Percentiles rank a stretch among this genome's conserved stretches.
phyloP scores from a whole-genome alignment of 2,113 vertebrate species.

The Butorides virescens region DNA sequence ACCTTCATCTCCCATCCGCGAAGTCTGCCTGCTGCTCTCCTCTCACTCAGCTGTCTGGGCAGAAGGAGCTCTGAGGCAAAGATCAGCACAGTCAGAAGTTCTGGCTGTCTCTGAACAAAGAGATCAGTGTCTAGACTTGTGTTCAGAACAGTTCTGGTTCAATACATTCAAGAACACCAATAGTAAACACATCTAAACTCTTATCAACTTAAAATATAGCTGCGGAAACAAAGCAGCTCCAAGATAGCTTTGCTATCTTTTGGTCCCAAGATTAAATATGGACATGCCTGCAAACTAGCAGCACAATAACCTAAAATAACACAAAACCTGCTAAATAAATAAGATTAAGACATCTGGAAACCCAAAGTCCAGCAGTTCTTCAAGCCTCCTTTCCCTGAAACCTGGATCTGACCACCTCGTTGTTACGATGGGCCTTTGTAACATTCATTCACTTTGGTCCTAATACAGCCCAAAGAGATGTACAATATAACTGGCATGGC shows the following conservation, averaged over 20 bases:
- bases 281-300: not conserved
- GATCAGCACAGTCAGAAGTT: not conserved
- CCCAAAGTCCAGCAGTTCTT: not conserved
- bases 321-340: not conserved
- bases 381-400: not conserved
- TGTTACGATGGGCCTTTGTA: not conserved
- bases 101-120: not conserved
- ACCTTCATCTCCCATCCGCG: not conserved
- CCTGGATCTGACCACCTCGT: not conserved
- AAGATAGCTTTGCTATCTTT: not conserved
- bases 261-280: not conserved
- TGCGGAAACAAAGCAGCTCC: not conserved
- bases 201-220: not conserved
- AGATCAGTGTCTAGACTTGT: not conserved
- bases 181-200: not conserved
- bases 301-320: not conserved
- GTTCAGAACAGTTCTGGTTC: not conserved
- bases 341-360: not conserved
- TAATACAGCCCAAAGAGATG: not conserved
- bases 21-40: not conserved
- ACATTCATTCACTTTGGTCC: not conserved
- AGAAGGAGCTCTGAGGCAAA: not conserved
- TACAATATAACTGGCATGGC: not conserved
- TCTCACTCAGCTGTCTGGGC: not conserved
- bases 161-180: not conserved